phyloP scores from a whole-genome alignment of 2,888 invertebrate species.

The Chorisops tibialis region DNA sequence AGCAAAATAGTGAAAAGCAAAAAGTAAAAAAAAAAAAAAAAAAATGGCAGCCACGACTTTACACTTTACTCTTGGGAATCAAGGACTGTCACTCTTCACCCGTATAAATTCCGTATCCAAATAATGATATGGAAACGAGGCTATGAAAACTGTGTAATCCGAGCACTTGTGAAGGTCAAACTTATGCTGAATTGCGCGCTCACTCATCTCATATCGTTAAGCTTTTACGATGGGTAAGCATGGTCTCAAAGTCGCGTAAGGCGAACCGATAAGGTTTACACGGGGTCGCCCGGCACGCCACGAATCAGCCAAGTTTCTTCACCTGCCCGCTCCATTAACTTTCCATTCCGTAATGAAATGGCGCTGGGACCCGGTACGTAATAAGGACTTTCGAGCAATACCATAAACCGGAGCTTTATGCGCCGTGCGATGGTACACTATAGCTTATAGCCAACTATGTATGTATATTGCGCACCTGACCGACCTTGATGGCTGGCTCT shows the following conservation, averaged over 20 bases:
- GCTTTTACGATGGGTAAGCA: not conserved
- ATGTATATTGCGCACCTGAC: not conserved
- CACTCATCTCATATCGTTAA: no score
- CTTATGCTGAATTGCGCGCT: not conserved
- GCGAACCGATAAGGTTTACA: no score
- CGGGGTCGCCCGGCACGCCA: no score
- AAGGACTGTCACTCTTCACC: no score
- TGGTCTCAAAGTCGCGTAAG: no score
- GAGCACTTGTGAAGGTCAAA: slow-evolving; percentile 1
- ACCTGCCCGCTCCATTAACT: not conserved
- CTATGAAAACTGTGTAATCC: slow-evolving; percentile 7
- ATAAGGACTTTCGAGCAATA: slow-evolving; percentile 15
- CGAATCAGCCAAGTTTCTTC: not conserved
- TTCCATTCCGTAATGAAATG: slow-evolving; percentile 5
- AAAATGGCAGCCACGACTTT: no score
- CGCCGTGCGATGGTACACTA: not conserved
- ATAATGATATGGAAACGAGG: not conserved
- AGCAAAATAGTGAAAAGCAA: no score
- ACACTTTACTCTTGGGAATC: no score
- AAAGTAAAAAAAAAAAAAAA: no score
- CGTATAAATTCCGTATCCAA: no score
- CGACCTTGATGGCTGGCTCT: not conserved
- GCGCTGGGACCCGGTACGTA: not conserved
- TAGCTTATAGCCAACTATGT: no score
- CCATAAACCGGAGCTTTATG: slow-evolving; percentile 12